phyloP scores from a whole-genome alignment of 1,140 invertebrate genomes.

The Diachasma alloeum region DNA sequence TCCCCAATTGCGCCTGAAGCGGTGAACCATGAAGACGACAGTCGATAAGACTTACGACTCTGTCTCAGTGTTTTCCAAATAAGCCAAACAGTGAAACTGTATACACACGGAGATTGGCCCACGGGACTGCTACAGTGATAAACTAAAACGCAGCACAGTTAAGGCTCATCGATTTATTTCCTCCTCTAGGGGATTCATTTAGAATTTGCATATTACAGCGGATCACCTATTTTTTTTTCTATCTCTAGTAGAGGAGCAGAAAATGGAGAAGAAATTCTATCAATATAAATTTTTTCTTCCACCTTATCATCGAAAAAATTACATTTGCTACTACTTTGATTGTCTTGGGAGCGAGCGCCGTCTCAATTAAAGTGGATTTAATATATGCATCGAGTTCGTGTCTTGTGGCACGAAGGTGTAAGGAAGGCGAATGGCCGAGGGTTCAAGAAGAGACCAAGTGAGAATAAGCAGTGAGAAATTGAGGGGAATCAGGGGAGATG shows the following conservation, averaged over 20 bases:
- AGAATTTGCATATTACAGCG: neutral
- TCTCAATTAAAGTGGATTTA: slow-evolving; percentile 58
- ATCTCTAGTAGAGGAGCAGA: neutral
- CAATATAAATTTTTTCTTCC: neutral
- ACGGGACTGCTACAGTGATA: neutral
- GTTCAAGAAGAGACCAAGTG: slow-evolving; percentile 28
- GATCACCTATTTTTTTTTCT: neutral
- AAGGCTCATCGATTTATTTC: slow-evolving; percentile 10
- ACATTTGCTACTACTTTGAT: slow-evolving; percentile 1
- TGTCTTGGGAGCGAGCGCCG: slow-evolving; percentile 9
- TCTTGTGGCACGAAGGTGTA: slow-evolving; percentile 40
- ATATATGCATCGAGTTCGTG: slow-evolving; percentile 62
- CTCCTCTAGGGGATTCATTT: neutral
- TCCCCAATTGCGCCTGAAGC: slow-evolving; percentile 21
- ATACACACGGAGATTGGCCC: neutral
- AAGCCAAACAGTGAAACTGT: slow-evolving; percentile 1
- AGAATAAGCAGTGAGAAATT: slow-evolving; percentile 17
- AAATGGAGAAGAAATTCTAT: neutral
- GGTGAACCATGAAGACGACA: slow-evolving; percentile 12
- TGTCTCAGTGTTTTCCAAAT: slow-evolving; percentile 3
- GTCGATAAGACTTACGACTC: slow-evolving; percentile 22
- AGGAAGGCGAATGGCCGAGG: slow-evolving; percentile 29
- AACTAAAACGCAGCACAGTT: slow-evolving; percentile 1
- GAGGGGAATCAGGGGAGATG: slow-evolving; percentile 10
- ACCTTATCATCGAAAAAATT: neutral